Base-by-base conservation (phyloP, 2,888 invertebrate genomes). In the Nemotelus nigrinus region DNA sequence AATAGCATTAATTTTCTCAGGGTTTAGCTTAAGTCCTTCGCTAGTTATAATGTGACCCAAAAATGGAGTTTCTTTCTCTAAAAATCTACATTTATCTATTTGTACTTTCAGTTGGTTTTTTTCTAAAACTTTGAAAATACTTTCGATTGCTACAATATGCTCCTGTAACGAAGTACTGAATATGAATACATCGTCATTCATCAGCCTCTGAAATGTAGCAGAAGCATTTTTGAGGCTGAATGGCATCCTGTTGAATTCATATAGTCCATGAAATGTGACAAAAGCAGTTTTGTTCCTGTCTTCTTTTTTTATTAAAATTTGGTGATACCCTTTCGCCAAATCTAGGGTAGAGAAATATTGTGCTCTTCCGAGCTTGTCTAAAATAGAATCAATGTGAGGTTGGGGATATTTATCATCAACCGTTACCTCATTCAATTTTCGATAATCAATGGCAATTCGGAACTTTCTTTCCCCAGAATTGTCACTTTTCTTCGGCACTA, bases 1-100 rank as follows among this genome's bases (percentile, higher is more conserved):
- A 10, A 57, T 71, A 5, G 71, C 55, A 43, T 63, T 43, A 43
- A 63, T 63, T 63, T 63, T 41, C 7, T 63, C 25, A 4, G 63
- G 63, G 43, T 63, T 63, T n/a, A 3, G 39, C 43, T 57, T 57
- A 1, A 63, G 39, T 7, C 1, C 63, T 2, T 63, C 63, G 25
- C n/a, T 58, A n/a, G 25, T 58, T 5, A 58, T 25, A 7, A 63
- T 63, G 41, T 63, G 63, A 63, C 63, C 63, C 3, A 63, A 43
- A 63, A 41, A 63, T 63, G 3, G 2, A 5, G 63, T 63, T 63
- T 63, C 63, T 43, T 63, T 63, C 2, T 63, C 43, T 3, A 63
- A 2, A 43, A 63, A 2, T 63, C 43, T 10, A 45, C 58, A 7
- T 47, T 58, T 58, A 48, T 72, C 47, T 3, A 72, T 25, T 72